phyloP scores from a whole-genome alignment of 2,888 invertebrate species.

The Aradus depressus region DNA sequence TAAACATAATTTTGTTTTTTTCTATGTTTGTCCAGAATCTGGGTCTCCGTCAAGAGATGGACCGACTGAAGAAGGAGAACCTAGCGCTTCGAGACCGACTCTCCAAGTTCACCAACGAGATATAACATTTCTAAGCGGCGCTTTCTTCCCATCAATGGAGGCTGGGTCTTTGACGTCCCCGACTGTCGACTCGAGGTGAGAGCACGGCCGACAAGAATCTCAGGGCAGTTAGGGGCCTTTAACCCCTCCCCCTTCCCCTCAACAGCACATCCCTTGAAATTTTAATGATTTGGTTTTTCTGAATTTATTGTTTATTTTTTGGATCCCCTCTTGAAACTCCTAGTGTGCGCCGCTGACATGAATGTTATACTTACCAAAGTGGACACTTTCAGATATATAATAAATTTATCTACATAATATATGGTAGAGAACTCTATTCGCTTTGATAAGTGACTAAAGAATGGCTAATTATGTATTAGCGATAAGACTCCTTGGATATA shows the following conservation, averaged over 20 bases:
- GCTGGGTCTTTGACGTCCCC: constrained; percentile 6
- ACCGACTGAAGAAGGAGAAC: constrained; percentile 84
- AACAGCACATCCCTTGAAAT: too few relatives aligned
- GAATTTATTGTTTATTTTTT: too few relatives aligned
- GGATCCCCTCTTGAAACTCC: constrained; percentile 10
- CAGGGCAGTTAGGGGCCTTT: constrained; percentile 12
- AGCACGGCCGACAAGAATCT: constrained; percentile 17
- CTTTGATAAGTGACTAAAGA: too few relatives aligned
- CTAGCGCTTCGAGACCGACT: constrained; percentile 78
- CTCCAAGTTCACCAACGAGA: constrained; percentile 51
- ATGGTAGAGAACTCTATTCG: too few relatives aligned
- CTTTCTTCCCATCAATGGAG: constrained; percentile 18
- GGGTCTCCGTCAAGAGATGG: constrained; percentile 79
- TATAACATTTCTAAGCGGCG: constrained; percentile 27
- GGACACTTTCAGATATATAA: too few relatives aligned
- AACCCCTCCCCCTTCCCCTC: too few relatives aligned
- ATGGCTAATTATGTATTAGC: too few relatives aligned
- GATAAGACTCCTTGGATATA: too few relatives aligned
- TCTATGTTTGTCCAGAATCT: constrained; percentile 65
- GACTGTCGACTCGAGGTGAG: not conserved
- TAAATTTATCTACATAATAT: too few relatives aligned
- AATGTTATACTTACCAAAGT: constrained; percentile 16
- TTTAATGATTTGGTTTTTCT: too few relatives aligned
- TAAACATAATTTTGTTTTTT: too few relatives aligned
- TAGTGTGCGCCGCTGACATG: constrained; percentile 17